Base-by-base conservation (phyloP, 1,140 invertebrate genomes). In the Cydia strobilella region DNA sequence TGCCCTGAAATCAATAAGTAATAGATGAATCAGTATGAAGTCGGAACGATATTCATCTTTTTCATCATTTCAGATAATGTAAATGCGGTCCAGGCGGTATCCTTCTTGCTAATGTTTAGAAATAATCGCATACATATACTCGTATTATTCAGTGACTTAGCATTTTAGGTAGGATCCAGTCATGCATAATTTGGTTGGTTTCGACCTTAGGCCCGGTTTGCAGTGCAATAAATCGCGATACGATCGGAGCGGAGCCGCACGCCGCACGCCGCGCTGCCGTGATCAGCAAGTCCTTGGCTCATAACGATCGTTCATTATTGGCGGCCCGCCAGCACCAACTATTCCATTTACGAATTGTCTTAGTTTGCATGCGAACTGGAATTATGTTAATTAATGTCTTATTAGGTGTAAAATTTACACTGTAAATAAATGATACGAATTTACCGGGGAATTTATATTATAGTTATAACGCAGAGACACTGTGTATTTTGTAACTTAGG, bases 231-330 rank as follows among this genome's bases (percentile, higher is more conserved):
- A 77, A 77, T 79, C 51, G 65, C 48, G 78, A 79, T 79, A 79
- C 48, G 71, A 79, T 77, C 76, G 23, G 63, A 27, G 23, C 9
- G 20, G 20, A 72, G 73, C 54, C 54, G 54, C 20, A 3, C 18
- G 7, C 13, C 63, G 62, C 69, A 75, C 59, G 74, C 23, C 62
- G 27, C 51, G 31, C 71, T 74, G 69, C 39, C 75, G 75, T 74
- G 78, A 51, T 75, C 69, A 35, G 35, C 15, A n/a, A 79, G 79
- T 69, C 81, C 80, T 82, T 83, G 76, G 63, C 59, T 54, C 48
- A 63, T 81, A 82, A 83, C 80, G 81, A 84, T 81, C 77, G 77
- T 75, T 51, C 23, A 73, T 23, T 72, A 63, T 76, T 84, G 86
- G 84, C 84, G 48, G 25, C 63, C 20, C 71, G 83, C 84, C 84